phyloP scores from a whole-genome alignment of 2,888 invertebrate species.

The Eustalomyia histrio region DNA sequence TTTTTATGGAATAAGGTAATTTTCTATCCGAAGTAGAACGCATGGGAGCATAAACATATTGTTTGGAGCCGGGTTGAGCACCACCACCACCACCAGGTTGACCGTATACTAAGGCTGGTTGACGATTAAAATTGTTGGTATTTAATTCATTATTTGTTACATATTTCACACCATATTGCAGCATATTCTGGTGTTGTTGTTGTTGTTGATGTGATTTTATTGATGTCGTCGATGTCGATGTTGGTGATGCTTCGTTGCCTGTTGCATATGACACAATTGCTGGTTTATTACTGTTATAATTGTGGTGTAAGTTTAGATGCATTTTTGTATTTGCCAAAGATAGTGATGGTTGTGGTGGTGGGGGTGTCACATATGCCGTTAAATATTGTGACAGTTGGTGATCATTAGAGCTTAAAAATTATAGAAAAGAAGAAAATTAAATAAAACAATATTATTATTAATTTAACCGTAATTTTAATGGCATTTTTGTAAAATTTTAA shows the following conservation, averaged over 20 bases:
- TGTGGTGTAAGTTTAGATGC: conserved; percentile 45
- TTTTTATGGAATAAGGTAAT: conserved; percentile 59
- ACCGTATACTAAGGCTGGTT: conserved; percentile 66
- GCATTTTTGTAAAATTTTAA: background rate
- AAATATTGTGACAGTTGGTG: conserved; percentile 28
- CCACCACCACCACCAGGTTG: conserved; percentile 22
- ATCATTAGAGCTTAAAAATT: conserved; percentile 55
- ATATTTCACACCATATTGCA: conserved; percentile 66
- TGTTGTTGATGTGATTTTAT: conserved; percentile 13
- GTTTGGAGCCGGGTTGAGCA: conserved; percentile 71
- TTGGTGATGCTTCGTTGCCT: conserved; percentile 64
- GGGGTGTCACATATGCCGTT: conserved; percentile 38
- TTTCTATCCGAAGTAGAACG: conserved; percentile 67
- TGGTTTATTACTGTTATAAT: conserved; percentile 15
- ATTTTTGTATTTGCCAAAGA: conserved; percentile 8
- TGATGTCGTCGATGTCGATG: conserved; percentile 57
- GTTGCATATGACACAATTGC: conserved; percentile 70
- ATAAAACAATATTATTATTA: conserved; percentile 4
- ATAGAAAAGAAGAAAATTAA: conserved; percentile 20
- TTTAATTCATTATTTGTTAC: conserved; percentile 65
- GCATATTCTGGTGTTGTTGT: conserved; percentile 9
- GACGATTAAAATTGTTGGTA: conserved; percentile 38
- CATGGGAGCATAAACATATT: conserved; percentile 73
- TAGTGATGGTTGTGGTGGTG: conserved; percentile 21
- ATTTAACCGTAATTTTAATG: background rate